Conservation (phyloP, 2,888 invertebrate species). For the Nemurella pictetii region DNA sequence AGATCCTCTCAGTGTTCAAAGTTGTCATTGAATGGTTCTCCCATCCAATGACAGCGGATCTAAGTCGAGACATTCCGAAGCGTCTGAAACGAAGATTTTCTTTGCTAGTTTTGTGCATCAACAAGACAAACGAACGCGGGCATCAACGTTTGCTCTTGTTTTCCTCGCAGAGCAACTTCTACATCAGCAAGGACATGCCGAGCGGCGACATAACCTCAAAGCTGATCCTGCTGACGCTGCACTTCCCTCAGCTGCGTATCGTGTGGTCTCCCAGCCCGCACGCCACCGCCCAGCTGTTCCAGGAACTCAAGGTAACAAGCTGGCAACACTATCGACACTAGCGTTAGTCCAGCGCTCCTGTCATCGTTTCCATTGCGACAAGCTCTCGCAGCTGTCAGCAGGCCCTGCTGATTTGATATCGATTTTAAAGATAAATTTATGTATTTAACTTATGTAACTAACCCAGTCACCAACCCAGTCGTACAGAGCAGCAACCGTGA, state of each 20-base stretch:
- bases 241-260: constrained; percentile 89
- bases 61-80: too few relatives aligned
- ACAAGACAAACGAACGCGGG: neutral
- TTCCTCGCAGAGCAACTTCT: constrained; percentile 72
- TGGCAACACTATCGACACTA: constrained; percentile 70
- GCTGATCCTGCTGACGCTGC: constrained; percentile 88
- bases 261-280: constrained; percentile 97
- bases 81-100: neutral
- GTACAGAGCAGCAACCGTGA: too few relatives aligned
- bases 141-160: constrained; percentile 17
- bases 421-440: too few relatives aligned
- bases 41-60: too few relatives aligned
- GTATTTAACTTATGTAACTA: too few relatives aligned
- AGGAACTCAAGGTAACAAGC: constrained; percentile 83
- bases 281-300: constrained; percentile 93
- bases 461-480: too few relatives aligned
- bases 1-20: neutral
- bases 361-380: too few relatives aligned
- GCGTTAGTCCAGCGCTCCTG: constrained; percentile 53
- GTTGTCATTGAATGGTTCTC: neutral
- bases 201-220: constrained; percentile 82
- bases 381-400: too few relatives aligned
- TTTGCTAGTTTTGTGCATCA: neutral
- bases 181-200: constrained; percentile 75
- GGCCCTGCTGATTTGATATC: too few relatives aligned